Evolutionary conservation across 2,797 vertebrate species (phyloP).

Genomic region (Astyanax mexicanus): DNA sequence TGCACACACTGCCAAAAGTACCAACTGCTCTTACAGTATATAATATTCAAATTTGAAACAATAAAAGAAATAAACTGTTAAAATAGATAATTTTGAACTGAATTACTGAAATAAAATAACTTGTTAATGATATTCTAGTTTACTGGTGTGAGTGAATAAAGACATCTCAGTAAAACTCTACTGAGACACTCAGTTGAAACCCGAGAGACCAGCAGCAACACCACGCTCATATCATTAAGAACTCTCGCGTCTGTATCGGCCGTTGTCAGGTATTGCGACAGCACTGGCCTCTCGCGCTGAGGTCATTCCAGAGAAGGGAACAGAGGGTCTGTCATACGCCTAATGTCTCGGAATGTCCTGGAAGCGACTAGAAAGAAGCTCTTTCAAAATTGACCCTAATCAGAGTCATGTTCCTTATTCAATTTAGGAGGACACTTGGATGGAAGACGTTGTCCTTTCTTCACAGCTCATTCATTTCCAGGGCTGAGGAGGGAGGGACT

Average conservation of each 20-base stretch:
- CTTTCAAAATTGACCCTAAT: constrained; percentile 77
- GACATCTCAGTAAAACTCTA: neutral
- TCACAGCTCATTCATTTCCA: constrained; percentile 66
- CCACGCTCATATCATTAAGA: constrained; percentile 7
- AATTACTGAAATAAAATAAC: no score
- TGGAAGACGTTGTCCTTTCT: constrained; percentile 65
- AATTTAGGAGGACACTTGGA: constrained; percentile 72
- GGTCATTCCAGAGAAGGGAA: constrained; percentile 71
- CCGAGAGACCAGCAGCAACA: neutral
- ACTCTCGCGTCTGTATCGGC: constrained; percentile 39
- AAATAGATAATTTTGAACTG: no score
- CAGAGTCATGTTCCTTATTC: constrained; percentile 81
- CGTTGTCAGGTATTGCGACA: constrained; percentile 58
- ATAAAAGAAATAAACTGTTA: no score
- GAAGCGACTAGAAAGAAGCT: constrained; percentile 65
- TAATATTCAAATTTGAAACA: no score
- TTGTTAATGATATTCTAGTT: no score
- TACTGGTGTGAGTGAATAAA: no score
- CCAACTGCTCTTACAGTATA: no score
- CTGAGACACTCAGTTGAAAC: neutral
- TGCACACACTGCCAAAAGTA: no score
- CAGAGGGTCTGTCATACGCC: constrained; percentile 70
- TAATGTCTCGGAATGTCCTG: constrained; percentile 82
- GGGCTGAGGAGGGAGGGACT: constrained; percentile 49
- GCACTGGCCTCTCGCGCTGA: constrained; percentile 62